phyloP scores from a whole-genome alignment of 2,113 vertebrate genomes.

The Oenanthe oenanthe region DNA sequence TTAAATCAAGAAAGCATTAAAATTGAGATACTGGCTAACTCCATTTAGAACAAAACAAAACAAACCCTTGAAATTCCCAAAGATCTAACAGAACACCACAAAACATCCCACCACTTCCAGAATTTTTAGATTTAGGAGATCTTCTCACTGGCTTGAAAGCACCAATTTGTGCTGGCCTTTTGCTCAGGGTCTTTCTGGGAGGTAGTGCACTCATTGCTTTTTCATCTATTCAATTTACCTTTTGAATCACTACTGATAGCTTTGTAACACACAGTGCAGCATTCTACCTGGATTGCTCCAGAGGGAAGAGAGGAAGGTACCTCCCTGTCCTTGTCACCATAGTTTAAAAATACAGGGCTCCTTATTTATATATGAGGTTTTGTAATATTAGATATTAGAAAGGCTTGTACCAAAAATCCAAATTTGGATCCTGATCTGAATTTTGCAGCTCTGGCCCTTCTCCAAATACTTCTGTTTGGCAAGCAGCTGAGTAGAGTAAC shows the following conservation, averaged over 20 bases:
- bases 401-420: conserved; percentile 55
- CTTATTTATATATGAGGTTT: neutral
- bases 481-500: conserved; percentile 32
- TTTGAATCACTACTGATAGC: neutral
- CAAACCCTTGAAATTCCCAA: neutral
- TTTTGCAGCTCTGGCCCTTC: conserved; percentile 54
- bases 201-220: neutral
- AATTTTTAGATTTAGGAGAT: neutral
- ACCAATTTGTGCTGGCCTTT: neutral
- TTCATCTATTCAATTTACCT: neutral
- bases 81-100: neutral
- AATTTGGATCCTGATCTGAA: conserved; percentile 57
- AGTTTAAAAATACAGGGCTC: neutral
- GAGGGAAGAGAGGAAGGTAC: neutral
- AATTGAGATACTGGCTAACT: conserved; percentile 21
- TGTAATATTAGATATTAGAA: conserved; percentile 33
- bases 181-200: neutral
- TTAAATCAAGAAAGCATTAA: conserved; percentile 64
- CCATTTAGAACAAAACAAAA: neutral
- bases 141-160: neutral
- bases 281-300: neutral
- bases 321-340: neutral
- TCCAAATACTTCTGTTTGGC: conserved; percentile 67
- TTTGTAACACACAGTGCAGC: neutral
- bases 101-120: neutral